These are phyloP conservation scores for Ormyrus thymus DNA, from an alignment of 2,888 invertebrate genomes.

Conservation along the genomic window DNA sequence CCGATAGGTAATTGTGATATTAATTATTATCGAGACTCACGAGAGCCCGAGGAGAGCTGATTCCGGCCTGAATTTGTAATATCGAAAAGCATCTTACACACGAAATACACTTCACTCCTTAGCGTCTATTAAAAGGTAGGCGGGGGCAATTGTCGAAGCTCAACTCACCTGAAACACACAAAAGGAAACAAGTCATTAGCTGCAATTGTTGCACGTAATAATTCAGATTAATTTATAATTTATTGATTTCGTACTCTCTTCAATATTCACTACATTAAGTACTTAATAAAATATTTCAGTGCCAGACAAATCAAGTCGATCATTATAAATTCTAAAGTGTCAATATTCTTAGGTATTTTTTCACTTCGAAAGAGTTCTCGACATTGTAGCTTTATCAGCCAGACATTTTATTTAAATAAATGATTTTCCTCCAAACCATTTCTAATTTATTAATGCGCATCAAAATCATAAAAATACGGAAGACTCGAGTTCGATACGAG, in stretches of 20 bases:
- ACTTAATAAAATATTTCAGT: too few species aligned
- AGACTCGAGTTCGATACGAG: too few species aligned
- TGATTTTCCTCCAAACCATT: too few species aligned
- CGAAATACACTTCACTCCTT: constrained; percentile 50
- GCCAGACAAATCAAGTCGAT: not conserved
- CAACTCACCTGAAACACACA: constrained; percentile 68
- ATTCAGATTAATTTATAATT: too few species aligned
- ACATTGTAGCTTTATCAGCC: too few species aligned
- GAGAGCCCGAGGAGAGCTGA: constrained; percentile 34
- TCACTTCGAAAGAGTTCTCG: too few species aligned
- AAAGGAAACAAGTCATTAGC: constrained; percentile 58
- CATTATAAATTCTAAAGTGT: not conserved
- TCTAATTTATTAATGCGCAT: too few species aligned
- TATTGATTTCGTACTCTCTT: too few species aligned
- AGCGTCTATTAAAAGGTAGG: constrained; percentile 42
- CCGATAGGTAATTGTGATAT: constrained; percentile 68
- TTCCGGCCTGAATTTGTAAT: constrained; percentile 63
- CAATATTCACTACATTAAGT: too few species aligned
- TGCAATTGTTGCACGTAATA: not conserved
- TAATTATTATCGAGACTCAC: constrained; percentile 63
- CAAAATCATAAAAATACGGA: too few species aligned
- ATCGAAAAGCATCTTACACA: constrained; percentile 57
- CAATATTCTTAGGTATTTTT: constrained; percentile 58
- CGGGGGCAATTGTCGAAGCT: constrained; percentile 21
- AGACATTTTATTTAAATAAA: too few species aligned